Evolutionary conservation across 1,140 invertebrate species (phyloP).

Genomic region (Polypedilum vanderplanki): DNA sequence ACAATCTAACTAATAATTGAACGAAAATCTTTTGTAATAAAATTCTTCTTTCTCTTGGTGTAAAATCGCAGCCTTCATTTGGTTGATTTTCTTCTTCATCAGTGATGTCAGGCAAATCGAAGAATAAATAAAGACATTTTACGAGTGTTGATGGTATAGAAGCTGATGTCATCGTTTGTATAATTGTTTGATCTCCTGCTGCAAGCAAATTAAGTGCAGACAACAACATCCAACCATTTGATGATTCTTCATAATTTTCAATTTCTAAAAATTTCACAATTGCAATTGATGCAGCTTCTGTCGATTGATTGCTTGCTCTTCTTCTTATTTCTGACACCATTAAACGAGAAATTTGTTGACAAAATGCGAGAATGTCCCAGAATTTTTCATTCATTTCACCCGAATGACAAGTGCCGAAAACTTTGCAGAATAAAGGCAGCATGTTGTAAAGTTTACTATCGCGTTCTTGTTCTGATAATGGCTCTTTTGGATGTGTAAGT

Average conservation of each 20-base stretch:
- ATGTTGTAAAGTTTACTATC: slow-evolving; percentile 96
- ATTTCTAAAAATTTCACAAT: slow-evolving; percentile 95
- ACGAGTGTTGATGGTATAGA: slow-evolving; percentile 95
- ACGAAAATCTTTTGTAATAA: slow-evolving; percentile 95
- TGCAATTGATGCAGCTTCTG: slow-evolving; percentile 88
- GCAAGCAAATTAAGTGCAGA: slow-evolving; percentile 85
- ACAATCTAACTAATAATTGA: slow-evolving; percentile 88
- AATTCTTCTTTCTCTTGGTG: slow-evolving; percentile 80
- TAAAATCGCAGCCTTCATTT: slow-evolving; percentile 75
- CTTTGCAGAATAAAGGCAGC: slow-evolving; percentile 96
- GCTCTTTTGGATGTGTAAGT: slow-evolving; percentile 78
- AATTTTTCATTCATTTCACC: slow-evolving; percentile 94
- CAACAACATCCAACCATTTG: slow-evolving; percentile 94
- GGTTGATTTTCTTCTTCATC: slow-evolving; percentile 68
- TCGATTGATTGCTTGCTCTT: slow-evolving; percentile 90
- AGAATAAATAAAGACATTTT: slow-evolving; percentile 98
- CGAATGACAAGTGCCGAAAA: slow-evolving; percentile 82
- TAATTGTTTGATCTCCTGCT: slow-evolving; percentile 69
- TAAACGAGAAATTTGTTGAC: slow-evolving; percentile 86
- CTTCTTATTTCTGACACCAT: slow-evolving; percentile 93
- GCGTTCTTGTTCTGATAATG: slow-evolving; percentile 71
- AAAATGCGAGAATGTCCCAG: slow-evolving; percentile 86
- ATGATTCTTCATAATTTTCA: slow-evolving; percentile 83
- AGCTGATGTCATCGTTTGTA: slow-evolving; percentile 89
- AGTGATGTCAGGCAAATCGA: slow-evolving; percentile 89